Base-by-base conservation (phyloP, 1,140 invertebrate species). In the Lepidurus couesii region DNA sequence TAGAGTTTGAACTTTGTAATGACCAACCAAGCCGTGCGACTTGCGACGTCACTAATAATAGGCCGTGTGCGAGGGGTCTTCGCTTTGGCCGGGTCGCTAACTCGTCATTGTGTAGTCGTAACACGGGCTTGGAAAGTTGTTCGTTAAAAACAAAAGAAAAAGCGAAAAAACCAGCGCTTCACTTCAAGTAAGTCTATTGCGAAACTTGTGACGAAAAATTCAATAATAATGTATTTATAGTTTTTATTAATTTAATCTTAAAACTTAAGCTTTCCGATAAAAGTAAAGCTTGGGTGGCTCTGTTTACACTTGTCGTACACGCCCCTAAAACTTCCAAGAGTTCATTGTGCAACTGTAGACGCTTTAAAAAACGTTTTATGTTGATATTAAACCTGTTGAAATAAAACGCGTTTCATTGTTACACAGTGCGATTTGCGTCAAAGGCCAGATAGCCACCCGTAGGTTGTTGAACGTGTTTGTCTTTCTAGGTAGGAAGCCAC, bases 111-210 rank as follows among this genome's bases (percentile, higher is more conserved):
- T 13, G 53, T 65, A 65, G 53, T 65, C 5, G 53, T 65, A 65
- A 21, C 21, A 16, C 21, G 8, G 53, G 13, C 21, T 21, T 65
- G 53, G 53, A 13, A 21, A 65, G 53, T 65, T 65, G 16, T 21
- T 65, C 21, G n/a, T 5, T 65, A 65, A 65, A 34, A 65, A 65
- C 53, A 65, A 65, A 65, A 65, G 53, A 65, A 65, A 47, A 65
- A 21, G 53, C 21, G 53, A n/a, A 0, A n/a, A 65, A 65, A 1
- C n/a, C 53, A 65, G 16, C 16, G 21, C 53, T 21, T 16, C 1
- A 13, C 16, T 65, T 65, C n/a, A 13, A 13, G 53, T 65, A 65
- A 65, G 53, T 65, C 53, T n/a, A 4, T 16, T 7, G 16, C 1
- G 7, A 16, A 13, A 47, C 53, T 4, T 7, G 1, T 9, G 4